These are phyloP conservation scores for Apostichopus japonicus DNA, from an alignment of 35 echinoderm and acorn worm species.

Conservation along the genomic window DNA sequence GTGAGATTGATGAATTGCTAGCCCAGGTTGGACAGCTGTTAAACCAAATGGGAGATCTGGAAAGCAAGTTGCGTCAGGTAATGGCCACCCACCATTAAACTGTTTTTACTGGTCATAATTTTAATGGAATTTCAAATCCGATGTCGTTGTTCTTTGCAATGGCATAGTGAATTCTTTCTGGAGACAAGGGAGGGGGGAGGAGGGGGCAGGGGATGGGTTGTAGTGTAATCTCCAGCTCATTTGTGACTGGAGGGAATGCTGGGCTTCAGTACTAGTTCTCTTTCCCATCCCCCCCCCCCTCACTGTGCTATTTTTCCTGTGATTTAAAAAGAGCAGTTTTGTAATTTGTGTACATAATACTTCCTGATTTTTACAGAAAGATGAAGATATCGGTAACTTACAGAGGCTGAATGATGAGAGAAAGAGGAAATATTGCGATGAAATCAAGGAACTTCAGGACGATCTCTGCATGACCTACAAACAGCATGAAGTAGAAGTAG, in stretches of 20 bases:
- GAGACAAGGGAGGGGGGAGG: too few relatives aligned
- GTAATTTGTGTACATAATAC: not conserved
- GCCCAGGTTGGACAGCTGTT: slow-evolving; percentile 34
- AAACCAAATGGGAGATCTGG: slow-evolving; percentile 18
- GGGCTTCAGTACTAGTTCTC: too few relatives aligned
- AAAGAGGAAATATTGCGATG: slow-evolving; percentile 37
- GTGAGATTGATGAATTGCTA: slow-evolving; percentile 34
- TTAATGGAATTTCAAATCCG: too few relatives aligned
- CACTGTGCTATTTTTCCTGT: too few relatives aligned
- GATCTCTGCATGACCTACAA: slow-evolving; percentile 37
- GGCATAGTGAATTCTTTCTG: too few relatives aligned
- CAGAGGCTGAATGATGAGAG: not conserved
- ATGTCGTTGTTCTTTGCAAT: too few relatives aligned
- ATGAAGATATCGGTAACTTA: slow-evolving; percentile 21
- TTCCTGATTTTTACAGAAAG: slow-evolving; percentile 19
- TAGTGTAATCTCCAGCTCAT: too few relatives aligned
- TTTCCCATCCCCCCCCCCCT: too few relatives aligned
- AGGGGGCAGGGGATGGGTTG: not conserved
- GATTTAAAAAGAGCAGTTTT: too few relatives aligned
- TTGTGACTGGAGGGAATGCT: too few relatives aligned
- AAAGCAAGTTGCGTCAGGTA: slow-evolving; percentile 1
- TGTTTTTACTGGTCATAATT: too few relatives aligned
- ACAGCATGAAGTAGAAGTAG: slow-evolving; percentile 43
- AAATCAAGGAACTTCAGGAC: slow-evolving; percentile 48
- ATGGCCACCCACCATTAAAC: not conserved